Conservation (phyloP, 2,888 invertebrate genomes). For the Nemapogon koenigi region DNA sequence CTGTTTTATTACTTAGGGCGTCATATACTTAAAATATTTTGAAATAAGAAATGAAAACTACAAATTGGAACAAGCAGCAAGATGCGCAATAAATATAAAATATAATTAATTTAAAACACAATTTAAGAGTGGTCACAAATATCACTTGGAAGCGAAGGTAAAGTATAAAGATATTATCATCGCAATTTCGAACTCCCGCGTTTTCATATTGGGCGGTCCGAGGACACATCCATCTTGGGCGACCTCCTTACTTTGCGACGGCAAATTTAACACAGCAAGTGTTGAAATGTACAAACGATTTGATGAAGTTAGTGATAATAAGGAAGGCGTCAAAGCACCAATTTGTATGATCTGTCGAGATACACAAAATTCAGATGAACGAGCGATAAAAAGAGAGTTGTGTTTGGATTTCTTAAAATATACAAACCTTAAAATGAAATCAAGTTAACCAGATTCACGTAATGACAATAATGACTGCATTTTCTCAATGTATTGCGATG, state of each 20-base stretch:
- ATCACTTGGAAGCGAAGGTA: constrained; percentile 1
- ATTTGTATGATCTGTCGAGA: constrained; percentile 42
- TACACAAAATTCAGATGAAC: constrained; percentile 23
- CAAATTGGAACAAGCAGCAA: too few species aligned
- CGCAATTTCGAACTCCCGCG: background rate
- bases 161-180: constrained; percentile 11
- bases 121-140: constrained; percentile 8
- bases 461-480: too few species aligned
- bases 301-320: constrained; percentile 36
- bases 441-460: too few species aligned
- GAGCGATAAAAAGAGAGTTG: constrained; percentile 3
- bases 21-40: too few species aligned
- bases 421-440: too few species aligned
- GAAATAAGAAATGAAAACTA: too few species aligned
- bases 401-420: too few species aligned
- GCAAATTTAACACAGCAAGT: constrained; percentile 19
- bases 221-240: constrained; percentile 3
- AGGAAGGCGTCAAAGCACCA: constrained; percentile 40
- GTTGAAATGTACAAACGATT: constrained; percentile 29
- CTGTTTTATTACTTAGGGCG: too few species aligned
- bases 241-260: background rate
- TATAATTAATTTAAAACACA: constrained; percentile 4
- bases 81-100: constrained; percentile 7
- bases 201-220: constrained; percentile 26
- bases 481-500: too few species aligned